phyloP scores from a whole-genome alignment of 2,113 vertebrate species.

The Coryphaenoides rupestris region DNA sequence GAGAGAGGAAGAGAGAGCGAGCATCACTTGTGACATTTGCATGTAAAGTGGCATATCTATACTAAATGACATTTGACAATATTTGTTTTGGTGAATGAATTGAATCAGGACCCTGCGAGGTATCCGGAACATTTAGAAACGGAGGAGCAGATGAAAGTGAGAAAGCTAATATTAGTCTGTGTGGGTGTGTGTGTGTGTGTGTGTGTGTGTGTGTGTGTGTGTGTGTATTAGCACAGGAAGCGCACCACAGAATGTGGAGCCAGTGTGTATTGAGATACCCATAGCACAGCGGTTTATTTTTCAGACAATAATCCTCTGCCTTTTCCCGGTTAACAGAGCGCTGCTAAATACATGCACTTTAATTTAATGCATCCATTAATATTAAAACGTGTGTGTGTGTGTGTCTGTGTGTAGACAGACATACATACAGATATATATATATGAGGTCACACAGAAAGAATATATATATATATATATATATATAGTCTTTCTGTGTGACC shows the following conservation, averaged over 20 bases:
- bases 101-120: neutral
- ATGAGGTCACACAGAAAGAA: too few species aligned
- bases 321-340: neutral
- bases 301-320: neutral
- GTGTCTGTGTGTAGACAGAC: too few species aligned
- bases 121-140: conserved; percentile 23
- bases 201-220: conserved; percentile 9
- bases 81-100: too few species aligned
- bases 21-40: neutral
- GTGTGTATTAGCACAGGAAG: neutral
- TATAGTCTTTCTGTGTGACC: too few species aligned
- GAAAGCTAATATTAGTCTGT: conserved; percentile 3
- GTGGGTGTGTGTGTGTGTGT: too few species aligned
- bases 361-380: conserved; percentile 44
- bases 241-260: too few species aligned
- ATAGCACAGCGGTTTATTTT: too few species aligned
- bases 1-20: conserved; percentile 17
- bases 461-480: too few species aligned
- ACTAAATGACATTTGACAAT: neutral
- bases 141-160: conserved; percentile 13
- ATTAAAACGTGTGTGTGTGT: too few species aligned
- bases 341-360: conserved; percentile 30
- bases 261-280: too few species aligned
- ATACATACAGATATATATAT: too few species aligned
- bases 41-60: neutral